Conservation (phyloP, 2,113 vertebrate species). For the Progne subis region DNA sequence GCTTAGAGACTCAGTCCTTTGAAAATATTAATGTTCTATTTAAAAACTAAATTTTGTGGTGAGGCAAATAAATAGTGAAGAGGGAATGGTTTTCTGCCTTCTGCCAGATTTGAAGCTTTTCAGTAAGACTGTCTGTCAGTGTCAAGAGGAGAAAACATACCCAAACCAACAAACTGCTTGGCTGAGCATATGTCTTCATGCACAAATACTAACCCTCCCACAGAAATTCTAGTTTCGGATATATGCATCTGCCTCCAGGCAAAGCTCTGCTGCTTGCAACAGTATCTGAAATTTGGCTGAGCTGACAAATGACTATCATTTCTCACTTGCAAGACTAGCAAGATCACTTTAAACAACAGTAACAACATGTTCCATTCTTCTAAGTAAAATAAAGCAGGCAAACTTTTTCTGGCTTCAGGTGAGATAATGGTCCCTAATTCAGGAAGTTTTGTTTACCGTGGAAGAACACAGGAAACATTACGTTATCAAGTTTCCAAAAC, state of each 20-base stretch:
- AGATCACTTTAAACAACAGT: not conserved
- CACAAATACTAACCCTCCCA: conserved; percentile 53
- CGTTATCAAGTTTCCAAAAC: conserved; percentile 13
- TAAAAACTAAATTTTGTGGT: not conserved
- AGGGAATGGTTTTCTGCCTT: not conserved
- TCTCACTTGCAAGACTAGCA: conserved; percentile 31
- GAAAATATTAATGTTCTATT: not conserved
- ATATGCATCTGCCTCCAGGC: conserved; percentile 47
- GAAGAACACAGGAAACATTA: conserved; percentile 1
- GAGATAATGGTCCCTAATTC: conserved; percentile 17
- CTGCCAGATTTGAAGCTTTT: conserved; percentile 24
- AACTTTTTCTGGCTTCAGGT: conserved; percentile 32
- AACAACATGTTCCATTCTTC: not conserved
- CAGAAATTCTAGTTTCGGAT: conserved; percentile 30
- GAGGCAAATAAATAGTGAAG: not conserved
- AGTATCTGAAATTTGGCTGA: conserved; percentile 31
- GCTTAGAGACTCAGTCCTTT: not conserved
- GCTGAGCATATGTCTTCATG: conserved; percentile 43
- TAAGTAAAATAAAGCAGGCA: not conserved
- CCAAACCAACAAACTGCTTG: conserved; percentile 36
- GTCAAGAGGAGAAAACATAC: conserved; percentile 20
- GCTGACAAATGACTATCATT: conserved; percentile 41
- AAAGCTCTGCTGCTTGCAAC: conserved; percentile 36
- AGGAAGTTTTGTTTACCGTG: conserved; percentile 7
- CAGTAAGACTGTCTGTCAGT: conserved; percentile 33